A percentile compares a stretch with the other conserved stretches of the same genome.
Evolutionary conservation across 2,113 vertebrate species (phyloP).

Genomic region (Microtus richardsoni): DNA sequence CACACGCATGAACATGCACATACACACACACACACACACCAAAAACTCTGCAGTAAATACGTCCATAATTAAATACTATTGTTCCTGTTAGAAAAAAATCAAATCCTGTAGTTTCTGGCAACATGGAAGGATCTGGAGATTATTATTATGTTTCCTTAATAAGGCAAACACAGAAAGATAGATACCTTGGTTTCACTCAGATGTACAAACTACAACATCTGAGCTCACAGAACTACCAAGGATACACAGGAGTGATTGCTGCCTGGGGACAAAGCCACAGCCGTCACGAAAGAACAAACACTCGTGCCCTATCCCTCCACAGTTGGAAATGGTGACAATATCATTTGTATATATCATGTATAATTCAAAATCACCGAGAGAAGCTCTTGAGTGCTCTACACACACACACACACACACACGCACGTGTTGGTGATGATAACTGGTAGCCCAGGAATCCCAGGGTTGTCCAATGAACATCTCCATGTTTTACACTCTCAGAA

Average conservation of each 20-base stretch:
- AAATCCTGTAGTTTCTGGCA: neutral
- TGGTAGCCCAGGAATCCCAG: neutral
- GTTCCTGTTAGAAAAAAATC: neutral
- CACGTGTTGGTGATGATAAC: neutral
- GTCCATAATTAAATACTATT: neutral
- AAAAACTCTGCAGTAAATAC: neutral
- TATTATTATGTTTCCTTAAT: neutral
- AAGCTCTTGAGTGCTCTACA: too few species aligned
- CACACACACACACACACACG: neutral
- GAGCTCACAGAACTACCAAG: neutral
- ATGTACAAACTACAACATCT: neutral
- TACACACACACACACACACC: neutral
- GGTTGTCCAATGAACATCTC: neutral
- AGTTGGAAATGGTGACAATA: too few species aligned
- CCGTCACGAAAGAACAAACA: neutral
- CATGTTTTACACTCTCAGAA: too few species aligned
- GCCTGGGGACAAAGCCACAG: neutral
- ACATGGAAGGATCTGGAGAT: too few species aligned
- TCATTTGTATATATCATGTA: neutral
- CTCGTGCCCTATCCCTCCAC: neutral
- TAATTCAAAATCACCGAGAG: neutral
- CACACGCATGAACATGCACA: too few species aligned
- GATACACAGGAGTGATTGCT: neutral
- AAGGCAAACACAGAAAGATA: neutral
- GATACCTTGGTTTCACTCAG: neutral